Evolutionary conservation across 1,140 invertebrate species (phyloP), one percentile per base, ranked within the genome.

Genomic region (Temnothorax nylanderi): DNA sequence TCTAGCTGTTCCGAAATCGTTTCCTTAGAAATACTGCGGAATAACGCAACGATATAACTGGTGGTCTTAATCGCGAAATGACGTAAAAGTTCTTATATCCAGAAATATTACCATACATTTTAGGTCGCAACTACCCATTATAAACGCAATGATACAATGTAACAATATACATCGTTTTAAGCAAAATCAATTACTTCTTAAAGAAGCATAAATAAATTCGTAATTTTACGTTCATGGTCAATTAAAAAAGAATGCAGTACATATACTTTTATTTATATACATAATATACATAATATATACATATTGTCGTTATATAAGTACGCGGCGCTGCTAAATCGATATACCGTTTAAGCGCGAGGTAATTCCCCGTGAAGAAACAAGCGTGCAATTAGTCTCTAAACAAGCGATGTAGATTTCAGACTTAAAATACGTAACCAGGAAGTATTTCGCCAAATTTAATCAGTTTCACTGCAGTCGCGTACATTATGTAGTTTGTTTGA

Each of bases 311-410:
- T 69, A 81, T 69, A 69, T 71, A 69, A 49, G 11, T 80, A 69
- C 13, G 44, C 37, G 21, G 21, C n/a, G 44, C 21, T n/a, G 26
- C 47, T 71, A 81, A 81, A 81, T 81, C 77, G 77, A 81, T 81
- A 60, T 69, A 69, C 77, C 76, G 60, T 78, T 64, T 71, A 81
- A 81, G 64, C 77, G 34, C 64, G 51, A 71, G 65, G 77, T 81
- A 81, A 81, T 81, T 81, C 37, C n/a, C 65, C 64, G 47, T 81
- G 77, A 81, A 81, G 77, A 81, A 71, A 67, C 77, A 81, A 54
- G 47, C 64, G 64, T 49, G 64, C 77, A 81, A 81, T 81, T 81
- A 81, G 77, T 69, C 49, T 21, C 44, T 81, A 81, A 69, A 81
- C 47, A 81, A 67, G 64, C 64, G 47, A 54, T 65, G 60, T 65